A percentile compares a stretch with the other conserved stretches of the same genome.
phyloP scores from a whole-genome alignment of 2,888 invertebrate genomes.

The Catocala fraxini region DNA sequence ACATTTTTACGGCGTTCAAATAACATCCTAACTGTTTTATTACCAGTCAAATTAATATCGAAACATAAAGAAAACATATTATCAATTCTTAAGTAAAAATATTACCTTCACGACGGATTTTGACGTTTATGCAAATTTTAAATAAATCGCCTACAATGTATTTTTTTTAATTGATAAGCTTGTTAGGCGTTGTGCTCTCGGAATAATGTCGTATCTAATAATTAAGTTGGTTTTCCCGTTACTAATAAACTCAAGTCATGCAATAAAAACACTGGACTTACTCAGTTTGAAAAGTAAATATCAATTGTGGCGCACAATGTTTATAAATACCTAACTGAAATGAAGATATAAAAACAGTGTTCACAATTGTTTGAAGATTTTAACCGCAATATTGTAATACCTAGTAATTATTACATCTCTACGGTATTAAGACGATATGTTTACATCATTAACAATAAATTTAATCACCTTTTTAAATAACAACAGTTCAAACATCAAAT shows the following conservation, averaged over 20 bases:
- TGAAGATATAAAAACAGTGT: not conserved
- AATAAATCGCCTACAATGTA: slow-evolving; percentile 28
- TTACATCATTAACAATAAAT: no score
- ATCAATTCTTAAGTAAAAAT: slow-evolving; percentile 19
- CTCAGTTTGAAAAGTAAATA: slow-evolving; percentile 29
- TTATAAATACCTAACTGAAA: not conserved
- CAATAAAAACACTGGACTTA: slow-evolving; percentile 39
- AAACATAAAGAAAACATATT: slow-evolving; percentile 11
- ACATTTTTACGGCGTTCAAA: slow-evolving; percentile 27
- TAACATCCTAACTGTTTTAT: slow-evolving; percentile 29
- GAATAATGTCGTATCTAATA: slow-evolving; percentile 46
- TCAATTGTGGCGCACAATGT: slow-evolving; percentile 16
- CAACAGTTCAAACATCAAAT: no score
- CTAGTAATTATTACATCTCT: no score
- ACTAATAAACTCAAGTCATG: slow-evolving; percentile 36
- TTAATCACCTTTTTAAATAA: no score
- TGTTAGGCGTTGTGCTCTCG: slow-evolving; percentile 40
- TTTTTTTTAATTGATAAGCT: slow-evolving; percentile 41
- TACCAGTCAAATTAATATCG: slow-evolving; percentile 13
- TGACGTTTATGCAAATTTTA: slow-evolving; percentile 39
- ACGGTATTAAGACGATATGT: no score
- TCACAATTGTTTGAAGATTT: no score
- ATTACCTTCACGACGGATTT: slow-evolving; percentile 28
- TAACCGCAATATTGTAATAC: no score
- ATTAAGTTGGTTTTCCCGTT: slow-evolving; percentile 47